Evolutionary conservation across 2,113 vertebrate species (phyloP), one percentile per base, ranked within the genome.

Genomic region (Rhinopomastus cyanomelas): DNA sequence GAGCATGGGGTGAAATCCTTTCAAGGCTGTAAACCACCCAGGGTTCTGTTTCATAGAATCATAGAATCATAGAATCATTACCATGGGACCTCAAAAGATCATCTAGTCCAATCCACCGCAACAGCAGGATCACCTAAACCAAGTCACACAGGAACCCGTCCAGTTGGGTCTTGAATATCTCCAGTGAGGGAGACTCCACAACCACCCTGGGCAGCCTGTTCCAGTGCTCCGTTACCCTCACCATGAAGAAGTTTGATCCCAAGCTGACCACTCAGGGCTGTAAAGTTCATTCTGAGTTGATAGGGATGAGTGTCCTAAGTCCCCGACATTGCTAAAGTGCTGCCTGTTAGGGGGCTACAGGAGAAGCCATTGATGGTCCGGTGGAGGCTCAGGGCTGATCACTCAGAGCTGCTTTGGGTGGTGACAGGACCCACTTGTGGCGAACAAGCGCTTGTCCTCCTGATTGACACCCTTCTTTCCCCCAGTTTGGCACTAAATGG

Each of bases 381-480:
- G 39, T 11, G 23, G 85, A 81, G 85, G 81, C 93, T 87, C 0
- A 25, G 2, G 89, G 91, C 92, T 85, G 73, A 90, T 95, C 91
- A 67, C 85, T 93, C 93, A 94, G 62, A 93, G 93, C 92, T 92
- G 93, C 91, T 95, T 90, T 82, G 22, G 91, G 56, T 16, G 93
- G 94, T 95, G 94, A 94, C 93, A 91, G 92, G 13, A 95, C 90
- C 91, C 69, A 77, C 94, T 95, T 88, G 85, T 53, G 90, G 91
- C 81, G 88, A 93, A 74, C 12, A 4, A 18, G 3, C 20, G 25
- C 66, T 34, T 5, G 7, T 8, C 42, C 26, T 85, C 10, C 61
- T 25, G 52, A 34, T 36, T n/a, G 12, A 22, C n/a, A 3, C 44
- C 44, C 36, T 32, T 12, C 49, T 32, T 65, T 19, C 46, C 64